Evolutionary conservation across 2,888 invertebrate genomes (phyloP).

Genomic region (Philaethria dido): DNA sequence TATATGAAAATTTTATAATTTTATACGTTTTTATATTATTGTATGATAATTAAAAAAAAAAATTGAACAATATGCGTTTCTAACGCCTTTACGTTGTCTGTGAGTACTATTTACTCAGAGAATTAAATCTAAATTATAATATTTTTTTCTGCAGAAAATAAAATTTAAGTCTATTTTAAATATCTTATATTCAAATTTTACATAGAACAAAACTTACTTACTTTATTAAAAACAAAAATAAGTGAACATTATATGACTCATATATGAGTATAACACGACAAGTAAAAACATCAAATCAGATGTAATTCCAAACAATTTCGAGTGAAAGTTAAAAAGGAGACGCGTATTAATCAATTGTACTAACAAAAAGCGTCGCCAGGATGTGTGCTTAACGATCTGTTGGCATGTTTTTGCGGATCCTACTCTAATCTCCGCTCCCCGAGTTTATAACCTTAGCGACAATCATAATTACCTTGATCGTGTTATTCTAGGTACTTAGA

Average conservation of each 20-base stretch:
- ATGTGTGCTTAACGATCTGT: conserved; percentile 5
- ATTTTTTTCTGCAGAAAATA: too few species aligned
- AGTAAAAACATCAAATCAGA: not conserved
- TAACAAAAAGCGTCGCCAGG: conserved; percentile 20
- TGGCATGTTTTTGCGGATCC: conserved; percentile 28
- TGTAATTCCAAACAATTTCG: conserved; percentile 9
- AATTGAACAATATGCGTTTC: too few species aligned
- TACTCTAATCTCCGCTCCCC: conserved; percentile 39
- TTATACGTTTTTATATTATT: not conserved
- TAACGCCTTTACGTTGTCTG: too few species aligned
- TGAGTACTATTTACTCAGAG: too few species aligned
- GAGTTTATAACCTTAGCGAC: conserved; percentile 40
- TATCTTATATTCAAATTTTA: too few species aligned
- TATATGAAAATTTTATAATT: not conserved
- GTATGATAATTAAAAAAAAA: too few species aligned
- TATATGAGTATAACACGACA: too few species aligned
- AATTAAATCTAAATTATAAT: too few species aligned
- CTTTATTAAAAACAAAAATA: too few species aligned
- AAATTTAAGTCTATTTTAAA: too few species aligned
- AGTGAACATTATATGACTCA: too few species aligned
- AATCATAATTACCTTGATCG: conserved; percentile 41
- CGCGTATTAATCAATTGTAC: conserved; percentile 11
- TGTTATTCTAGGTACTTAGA: conserved; percentile 31
- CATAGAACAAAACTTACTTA: too few species aligned
- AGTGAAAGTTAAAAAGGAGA: conserved; percentile 6